These are phyloP conservation scores for Lasioglossum zephyrum DNA, from an alignment of 2,888 invertebrate species.

Conservation along the genomic window DNA sequence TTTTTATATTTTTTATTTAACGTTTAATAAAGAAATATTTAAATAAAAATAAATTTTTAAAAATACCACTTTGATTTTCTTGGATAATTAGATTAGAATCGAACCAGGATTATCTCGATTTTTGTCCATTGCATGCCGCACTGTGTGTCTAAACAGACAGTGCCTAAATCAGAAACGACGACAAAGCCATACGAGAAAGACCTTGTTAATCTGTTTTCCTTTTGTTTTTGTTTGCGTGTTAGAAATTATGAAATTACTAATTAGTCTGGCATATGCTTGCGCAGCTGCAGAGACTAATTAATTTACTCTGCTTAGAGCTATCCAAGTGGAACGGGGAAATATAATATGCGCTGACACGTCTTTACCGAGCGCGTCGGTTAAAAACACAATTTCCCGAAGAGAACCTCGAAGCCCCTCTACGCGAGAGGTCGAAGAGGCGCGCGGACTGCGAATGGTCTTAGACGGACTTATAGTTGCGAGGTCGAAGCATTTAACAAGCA, in stretches of 20 bases:
- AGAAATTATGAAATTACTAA: background rate
- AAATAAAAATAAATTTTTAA: too few species aligned
- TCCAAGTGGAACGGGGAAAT: conserved; percentile 5
- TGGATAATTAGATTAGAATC: too few species aligned
- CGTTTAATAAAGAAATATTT: too few species aligned
- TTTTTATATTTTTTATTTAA: too few species aligned
- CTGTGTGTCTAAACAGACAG: too few species aligned
- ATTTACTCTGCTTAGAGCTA: background rate
- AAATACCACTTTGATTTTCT: too few species aligned
- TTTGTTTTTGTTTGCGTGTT: background rate
- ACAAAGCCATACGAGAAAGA: background rate
- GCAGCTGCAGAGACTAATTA: background rate
- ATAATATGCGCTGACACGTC: background rate
- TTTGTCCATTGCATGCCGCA: too few species aligned
- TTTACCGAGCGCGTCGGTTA: background rate
- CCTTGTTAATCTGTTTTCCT: background rate
- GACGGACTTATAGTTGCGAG: background rate
- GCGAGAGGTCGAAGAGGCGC: background rate
- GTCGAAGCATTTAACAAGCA: background rate
- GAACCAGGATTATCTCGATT: too few species aligned
- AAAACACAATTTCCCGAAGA: background rate
- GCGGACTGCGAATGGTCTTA: background rate
- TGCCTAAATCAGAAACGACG: background rate
- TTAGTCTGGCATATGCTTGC: background rate
- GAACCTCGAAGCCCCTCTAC: background rate